Evolutionary conservation across 2,888 invertebrate genomes (phyloP).

Genomic region (Netelia virgata): DNA sequence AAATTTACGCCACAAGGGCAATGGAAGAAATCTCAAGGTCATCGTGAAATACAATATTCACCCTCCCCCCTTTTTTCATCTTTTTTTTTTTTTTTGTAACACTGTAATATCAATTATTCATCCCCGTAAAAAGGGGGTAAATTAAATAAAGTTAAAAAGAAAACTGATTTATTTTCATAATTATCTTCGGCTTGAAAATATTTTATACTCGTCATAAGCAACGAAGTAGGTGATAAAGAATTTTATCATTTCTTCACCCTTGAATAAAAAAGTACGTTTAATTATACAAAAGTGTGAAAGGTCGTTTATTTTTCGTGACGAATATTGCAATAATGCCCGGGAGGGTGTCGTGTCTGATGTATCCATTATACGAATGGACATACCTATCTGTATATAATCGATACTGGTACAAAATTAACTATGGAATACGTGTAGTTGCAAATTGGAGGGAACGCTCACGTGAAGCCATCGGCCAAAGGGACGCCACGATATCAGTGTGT

Average conservation of each 20-base stretch:
- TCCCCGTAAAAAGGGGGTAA: no score
- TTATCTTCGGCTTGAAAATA: no score
- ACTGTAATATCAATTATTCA: no score
- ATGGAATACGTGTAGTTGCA: constrained; percentile 27
- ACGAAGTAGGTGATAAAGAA: no score
- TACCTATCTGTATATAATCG: constrained; percentile 30
- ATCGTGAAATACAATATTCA: background rate
- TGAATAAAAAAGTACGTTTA: no score
- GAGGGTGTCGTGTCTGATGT: background rate
- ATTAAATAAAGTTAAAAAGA: no score
- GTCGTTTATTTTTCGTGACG: background rate
- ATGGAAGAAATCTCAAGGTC: background rate
- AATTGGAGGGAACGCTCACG: constrained; percentile 58
- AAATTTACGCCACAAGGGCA: background rate
- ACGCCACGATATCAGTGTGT: constrained; percentile 61
- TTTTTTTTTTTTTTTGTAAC: background rate
- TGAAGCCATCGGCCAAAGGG: constrained; percentile 35
- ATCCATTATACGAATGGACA: constrained; percentile 1
- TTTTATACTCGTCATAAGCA: no score
- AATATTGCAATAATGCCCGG: background rate
- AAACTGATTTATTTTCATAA: no score
- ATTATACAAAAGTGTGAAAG: background rate
- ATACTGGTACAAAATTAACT: constrained; percentile 43
- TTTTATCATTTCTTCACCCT: no score
- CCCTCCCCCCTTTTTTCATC: no score